Evolutionary conservation across 2,797 vertebrate species (phyloP).

Genomic region (Octomys mimax): DNA sequence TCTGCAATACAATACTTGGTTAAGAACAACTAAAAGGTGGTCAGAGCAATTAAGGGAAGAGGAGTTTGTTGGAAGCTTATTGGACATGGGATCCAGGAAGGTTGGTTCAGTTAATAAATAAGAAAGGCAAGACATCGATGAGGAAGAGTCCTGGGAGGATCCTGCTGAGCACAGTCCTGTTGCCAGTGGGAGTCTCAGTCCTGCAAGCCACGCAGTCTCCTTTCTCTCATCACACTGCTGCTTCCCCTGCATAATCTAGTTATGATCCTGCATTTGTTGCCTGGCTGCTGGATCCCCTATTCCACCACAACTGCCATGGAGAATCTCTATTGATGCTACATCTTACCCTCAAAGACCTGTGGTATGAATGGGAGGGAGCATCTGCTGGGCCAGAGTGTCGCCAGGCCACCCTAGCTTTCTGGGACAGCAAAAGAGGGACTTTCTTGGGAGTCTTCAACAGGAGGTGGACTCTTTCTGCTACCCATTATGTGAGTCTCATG

Average conservation of each 20-base stretch:
- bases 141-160: not conserved
- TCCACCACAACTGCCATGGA: not conserved
- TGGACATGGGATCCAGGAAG: not conserved
- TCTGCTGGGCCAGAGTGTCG: not conserved
- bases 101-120: not conserved
- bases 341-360: not conserved
- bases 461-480: not conserved
- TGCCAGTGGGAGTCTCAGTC: not conserved
- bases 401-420: not conserved
- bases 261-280: not conserved
- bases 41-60: conserved; percentile 17
- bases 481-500: not conserved
- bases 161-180: not conserved
- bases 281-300: not conserved
- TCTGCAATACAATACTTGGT: not conserved
- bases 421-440: not conserved
- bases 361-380: not conserved
- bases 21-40: conserved; percentile 35
- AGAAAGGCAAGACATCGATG: not conserved
- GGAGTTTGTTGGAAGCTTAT: not conserved
- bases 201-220: not conserved
- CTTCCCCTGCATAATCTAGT: not conserved
- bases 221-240: not conserved
- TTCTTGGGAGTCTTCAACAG: conserved; percentile 23
- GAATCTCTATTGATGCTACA: not conserved